Percentiles rank a stretch among this genome's conserved stretches.
phyloP scores from a whole-genome alignment of 2,888 invertebrate species.

The Caprella mutica region DNA sequence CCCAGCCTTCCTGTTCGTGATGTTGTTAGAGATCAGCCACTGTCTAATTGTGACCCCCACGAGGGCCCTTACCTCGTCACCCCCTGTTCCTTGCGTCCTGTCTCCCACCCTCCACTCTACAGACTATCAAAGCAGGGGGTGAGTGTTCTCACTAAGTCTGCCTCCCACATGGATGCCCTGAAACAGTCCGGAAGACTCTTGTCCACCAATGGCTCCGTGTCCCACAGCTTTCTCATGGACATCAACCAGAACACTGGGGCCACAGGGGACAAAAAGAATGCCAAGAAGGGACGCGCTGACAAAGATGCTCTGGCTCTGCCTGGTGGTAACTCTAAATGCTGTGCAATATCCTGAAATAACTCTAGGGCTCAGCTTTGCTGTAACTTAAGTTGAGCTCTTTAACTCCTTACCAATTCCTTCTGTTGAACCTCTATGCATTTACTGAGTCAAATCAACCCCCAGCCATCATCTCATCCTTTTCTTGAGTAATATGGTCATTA shows the following conservation, averaged over 20 bases:
- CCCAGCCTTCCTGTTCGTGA: not conserved
- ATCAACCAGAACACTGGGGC: constrained; percentile 32
- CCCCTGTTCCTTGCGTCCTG: constrained; percentile 23
- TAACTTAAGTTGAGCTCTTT: no score
- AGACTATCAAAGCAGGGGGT: constrained; percentile 12
- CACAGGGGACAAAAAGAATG: no score
- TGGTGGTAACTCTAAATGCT: constrained; percentile 27
- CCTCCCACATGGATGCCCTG: constrained; percentile 27
- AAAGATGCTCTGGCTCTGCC: constrained; percentile 26
- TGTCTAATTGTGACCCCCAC: not conserved
- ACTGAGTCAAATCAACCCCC: no score
- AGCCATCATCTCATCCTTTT: no score
- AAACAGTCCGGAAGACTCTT: not conserved
- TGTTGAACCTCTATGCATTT: no score
- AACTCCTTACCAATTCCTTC: no score
- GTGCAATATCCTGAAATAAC: constrained; percentile 5
- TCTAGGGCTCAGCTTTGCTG: no score
- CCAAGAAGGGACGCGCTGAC: constrained; percentile 15
- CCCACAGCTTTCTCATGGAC: constrained; percentile 23
- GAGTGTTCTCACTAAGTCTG: constrained; percentile 23
- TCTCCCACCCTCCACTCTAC: constrained; percentile 19
- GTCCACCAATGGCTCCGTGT: constrained; percentile 30
- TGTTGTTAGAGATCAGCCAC: not conserved
- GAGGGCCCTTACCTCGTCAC: constrained; percentile 20
- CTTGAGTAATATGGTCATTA: no score